Percentiles rank a stretch among this genome's conserved stretches.
Evolutionary conservation across 1,140 invertebrate genomes (phyloP).

Genomic region (Ceratosolen solmsi): DNA sequence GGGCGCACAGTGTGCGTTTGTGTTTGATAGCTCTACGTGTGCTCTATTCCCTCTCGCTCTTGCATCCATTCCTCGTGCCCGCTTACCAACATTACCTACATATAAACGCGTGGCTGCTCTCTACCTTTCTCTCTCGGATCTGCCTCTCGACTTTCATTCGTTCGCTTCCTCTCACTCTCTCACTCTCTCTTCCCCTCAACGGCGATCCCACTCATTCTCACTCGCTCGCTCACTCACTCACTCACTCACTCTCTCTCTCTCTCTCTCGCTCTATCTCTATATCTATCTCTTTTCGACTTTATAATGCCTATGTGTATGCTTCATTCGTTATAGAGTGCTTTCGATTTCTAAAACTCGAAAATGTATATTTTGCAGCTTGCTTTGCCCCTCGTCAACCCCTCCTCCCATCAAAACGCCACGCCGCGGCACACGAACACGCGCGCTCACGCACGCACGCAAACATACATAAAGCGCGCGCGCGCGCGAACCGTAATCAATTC

Average conservation of each 20-base stretch:
- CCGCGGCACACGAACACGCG: too few relatives aligned
- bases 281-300: too few relatives aligned
- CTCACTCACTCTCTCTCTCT: neutral
- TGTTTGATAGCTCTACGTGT: neutral
- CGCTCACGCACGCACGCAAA: too few relatives aligned
- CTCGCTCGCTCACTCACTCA: neutral
- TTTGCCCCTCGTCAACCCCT: neutral
- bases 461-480: too few relatives aligned
- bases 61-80: neutral
- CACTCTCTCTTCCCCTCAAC: slow-evolving; percentile 11
- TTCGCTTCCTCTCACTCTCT: neutral
- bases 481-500: too few relatives aligned
- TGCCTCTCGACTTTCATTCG: neutral
- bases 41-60: neutral
- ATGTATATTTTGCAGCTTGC: neutral
- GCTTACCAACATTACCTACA: slow-evolving; percentile 10
- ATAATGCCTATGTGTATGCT: neutral
- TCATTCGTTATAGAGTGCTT: neutral
- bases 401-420: too few relatives aligned
- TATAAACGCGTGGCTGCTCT: slow-evolving; percentile 19
- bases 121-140: slow-evolving; percentile 14
- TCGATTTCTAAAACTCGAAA: slow-evolving; percentile 13
- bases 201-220: neutral
- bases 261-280: neutral
- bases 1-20: neutral